Evolutionary conservation across 2,888 invertebrate species (phyloP).

Genomic region (Ctenicera cuprea): DNA sequence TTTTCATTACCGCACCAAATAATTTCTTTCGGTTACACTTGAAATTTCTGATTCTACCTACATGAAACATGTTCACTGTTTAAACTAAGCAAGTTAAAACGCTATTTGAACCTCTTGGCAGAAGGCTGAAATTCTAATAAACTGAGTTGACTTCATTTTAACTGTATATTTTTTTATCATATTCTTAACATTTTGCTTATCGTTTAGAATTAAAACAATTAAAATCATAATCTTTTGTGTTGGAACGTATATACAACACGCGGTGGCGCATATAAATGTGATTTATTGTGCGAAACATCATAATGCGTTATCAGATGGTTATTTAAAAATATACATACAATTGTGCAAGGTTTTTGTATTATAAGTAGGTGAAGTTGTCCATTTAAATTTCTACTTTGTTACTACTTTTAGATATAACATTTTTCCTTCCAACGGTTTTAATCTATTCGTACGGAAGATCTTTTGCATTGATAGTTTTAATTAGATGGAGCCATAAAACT

Average conservation of each 20-base stretch:
- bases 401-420: conserved; percentile 5
- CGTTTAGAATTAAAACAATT: conserved; percentile 7
- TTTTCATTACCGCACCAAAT: too few species aligned
- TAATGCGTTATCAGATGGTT: conserved; percentile 29
- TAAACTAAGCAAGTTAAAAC: not conserved
- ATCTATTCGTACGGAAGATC: not conserved
- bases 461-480: not conserved
- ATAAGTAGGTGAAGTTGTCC: conserved; percentile 21
- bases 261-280: conserved; percentile 20
- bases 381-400: conserved; percentile 19
- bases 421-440: not conserved
- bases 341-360: conserved; percentile 30
- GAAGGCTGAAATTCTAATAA: too few species aligned
- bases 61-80: too few species aligned
- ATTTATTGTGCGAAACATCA: conserved; percentile 41
- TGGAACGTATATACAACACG: not conserved
- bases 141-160: not conserved
- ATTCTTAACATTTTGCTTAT: conserved; percentile 5
- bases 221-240: conserved; percentile 7
- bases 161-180: not conserved
- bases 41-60: too few species aligned
- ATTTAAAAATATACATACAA: conserved; percentile 37
- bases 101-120: not conserved
- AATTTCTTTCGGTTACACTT: too few species aligned
- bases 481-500: not conserved